Evolutionary conservation across 2,888 invertebrate genomes (phyloP), one percentile per base, ranked within the genome.

Genomic region (Hylaea fasciaria): DNA sequence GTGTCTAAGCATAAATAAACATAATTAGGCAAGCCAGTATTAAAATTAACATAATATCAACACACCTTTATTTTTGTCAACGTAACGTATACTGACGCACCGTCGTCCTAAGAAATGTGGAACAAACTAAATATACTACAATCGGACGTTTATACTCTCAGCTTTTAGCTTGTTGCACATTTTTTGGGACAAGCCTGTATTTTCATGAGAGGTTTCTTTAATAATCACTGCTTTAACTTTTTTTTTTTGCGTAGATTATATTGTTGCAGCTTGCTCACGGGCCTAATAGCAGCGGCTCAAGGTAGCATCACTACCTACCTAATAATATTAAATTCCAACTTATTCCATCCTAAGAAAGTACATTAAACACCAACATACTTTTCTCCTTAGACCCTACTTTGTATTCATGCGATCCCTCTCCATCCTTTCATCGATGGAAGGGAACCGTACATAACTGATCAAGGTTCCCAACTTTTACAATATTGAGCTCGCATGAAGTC

Each of bases 391-490:
- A 48, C 46, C 51, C 61, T 61, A 28, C 35, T 61, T 61, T 39
- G 61, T 52, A 61, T 61, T 56, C 61, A 61, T 61, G 37, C 22
- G 37, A 29, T 37, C 51, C 58, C 37, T 55, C 32, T 49, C 17
- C 11, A 52, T 28, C 55, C 51, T 61, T 47, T 56, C 61, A 56
- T 56, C 55, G 55, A 17, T 48, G 39, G 43, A 57, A 57, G 14
- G 49, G 53, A 41, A 35, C 53, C 43, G 54, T 59, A 49, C 53
- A 59, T 59, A 59, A 53, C 53, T 53, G 53, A 59, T 53, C 53
- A 53, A 46, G 41, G 56, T 41, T 47, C 39, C 53, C 43, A 35
- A 57, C 51, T 51, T 51, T 49, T 47, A 51, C 46, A 44, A 53
- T 58, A 58, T 58, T 47, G 53, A 48, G 28, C 44, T 37, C 48